Evolutionary conservation across 2,797 vertebrate genomes (phyloP), one percentile per base, ranked within the genome.

Genomic region (Catharus ustulatus): DNA sequence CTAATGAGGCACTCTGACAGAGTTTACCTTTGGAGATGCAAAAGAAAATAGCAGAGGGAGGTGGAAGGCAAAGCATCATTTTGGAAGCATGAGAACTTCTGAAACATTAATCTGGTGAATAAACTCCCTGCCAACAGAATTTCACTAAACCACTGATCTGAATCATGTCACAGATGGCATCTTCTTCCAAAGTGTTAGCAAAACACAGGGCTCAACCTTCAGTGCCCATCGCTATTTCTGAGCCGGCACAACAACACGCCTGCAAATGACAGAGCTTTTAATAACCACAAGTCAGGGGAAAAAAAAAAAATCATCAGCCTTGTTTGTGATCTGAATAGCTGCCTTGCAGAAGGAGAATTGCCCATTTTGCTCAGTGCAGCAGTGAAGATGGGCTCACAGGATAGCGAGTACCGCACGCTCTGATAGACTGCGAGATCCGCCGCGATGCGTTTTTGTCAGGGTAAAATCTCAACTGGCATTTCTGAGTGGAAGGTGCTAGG

Each of bases 101-200:
- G 66, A 92, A 94, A 93, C 73, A 74, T 79, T 90, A 87, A 97
- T 97, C 67, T 91, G 84, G 69, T 45, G 68, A 82, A 59, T 52
- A 68, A 68, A 83, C 68, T 93, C 79, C 42, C 48, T 74, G 96
- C 91, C 94, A 96, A 85, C 66, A 87, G 79, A 66, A 66, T 87
- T 93, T 96, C 93, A 91, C 87, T 87, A 42, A 96, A 93, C 71
- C 80, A 88, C 89, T 94, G 94, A 95, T 92, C 51, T 95, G 95
- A 96, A 95, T 88, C 80, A 64, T 89, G 84, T 94, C 43, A 29
- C 88, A 73, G 72, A 92, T 84, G 83, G 89, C 77, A 91, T 93
- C 10, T 1, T 93, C 96, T 97, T 97, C 95, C 95, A 92, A 89
- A 87, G 76, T 59, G 69, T 81, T 36, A 55, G 51, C 75, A 83